Percentiles rank a stretch among this genome's conserved stretches.
These are phyloP conservation scores for Deroptyus accipitrinus DNA, from an alignment of 2,113 vertebrate genomes.

Conservation along the genomic window DNA sequence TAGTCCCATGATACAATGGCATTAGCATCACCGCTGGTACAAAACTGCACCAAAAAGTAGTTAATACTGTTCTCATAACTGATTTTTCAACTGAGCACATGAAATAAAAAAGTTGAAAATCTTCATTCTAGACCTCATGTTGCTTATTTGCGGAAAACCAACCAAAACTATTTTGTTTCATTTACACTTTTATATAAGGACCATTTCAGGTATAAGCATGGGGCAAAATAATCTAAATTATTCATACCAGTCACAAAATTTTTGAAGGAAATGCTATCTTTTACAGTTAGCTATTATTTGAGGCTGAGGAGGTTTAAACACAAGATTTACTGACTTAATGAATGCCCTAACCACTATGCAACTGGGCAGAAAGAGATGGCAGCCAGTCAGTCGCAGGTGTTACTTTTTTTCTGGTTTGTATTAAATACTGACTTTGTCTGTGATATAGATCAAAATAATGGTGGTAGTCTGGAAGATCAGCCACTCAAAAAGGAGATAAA, in stretches of 20 bases:
- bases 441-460: neutral
- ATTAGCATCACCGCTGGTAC: neutral
- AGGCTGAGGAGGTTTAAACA: neutral
- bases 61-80: neutral
- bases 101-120: neutral
- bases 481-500: neutral
- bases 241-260: neutral
- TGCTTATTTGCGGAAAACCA: neutral
- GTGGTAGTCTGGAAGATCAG: neutral
- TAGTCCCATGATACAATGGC: neutral
- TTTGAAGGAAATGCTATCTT: neutral
- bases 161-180: neutral
- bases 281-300: neutral
- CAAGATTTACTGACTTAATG: neutral
- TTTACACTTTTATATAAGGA: neutral
- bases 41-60: neutral
- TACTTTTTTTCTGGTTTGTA: neutral
- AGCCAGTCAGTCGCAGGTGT: neutral
- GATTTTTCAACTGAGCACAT: neutral
- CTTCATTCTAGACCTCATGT: neutral
- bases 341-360: neutral
- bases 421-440: neutral
- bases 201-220: neutral
- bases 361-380: neutral
- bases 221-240: neutral